phyloP scores from a whole-genome alignment of 2,888 invertebrate species.

The Chymomyza procnemis region DNA sequence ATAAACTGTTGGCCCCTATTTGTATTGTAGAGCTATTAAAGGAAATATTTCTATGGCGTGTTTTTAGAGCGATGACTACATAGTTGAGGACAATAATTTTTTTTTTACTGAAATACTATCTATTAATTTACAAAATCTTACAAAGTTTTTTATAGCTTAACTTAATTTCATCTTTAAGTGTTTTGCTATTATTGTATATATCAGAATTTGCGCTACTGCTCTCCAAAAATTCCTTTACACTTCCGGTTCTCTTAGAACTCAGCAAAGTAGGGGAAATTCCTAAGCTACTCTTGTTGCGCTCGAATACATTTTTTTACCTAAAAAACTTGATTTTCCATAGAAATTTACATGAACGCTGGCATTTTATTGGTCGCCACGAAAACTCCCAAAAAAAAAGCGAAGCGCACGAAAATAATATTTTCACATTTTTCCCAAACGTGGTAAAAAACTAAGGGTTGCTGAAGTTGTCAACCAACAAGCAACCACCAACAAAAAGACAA shows the following conservation, averaged over 20 bases:
- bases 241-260: constrained; percentile 5
- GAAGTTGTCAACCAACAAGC: constrained; percentile 10
- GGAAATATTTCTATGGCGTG: too few relatives aligned
- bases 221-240: constrained; percentile 37
- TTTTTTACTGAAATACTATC: too few relatives aligned
- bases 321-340: constrained; percentile 64
- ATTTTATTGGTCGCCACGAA: constrained; percentile 70
- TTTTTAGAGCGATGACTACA: too few relatives aligned
- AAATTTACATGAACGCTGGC: constrained; percentile 69
- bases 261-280: constrained; percentile 62
- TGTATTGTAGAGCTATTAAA: too few relatives aligned
- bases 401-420: constrained; percentile 38
- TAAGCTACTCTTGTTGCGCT: constrained; percentile 52
- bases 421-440: constrained; percentile 47
- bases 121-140: too few relatives aligned
- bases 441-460: constrained; percentile 53
- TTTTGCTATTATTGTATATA: background rate
- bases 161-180: background rate
- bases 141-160: background rate
- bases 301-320: constrained; percentile 63
- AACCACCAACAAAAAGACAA: constrained; percentile 42
- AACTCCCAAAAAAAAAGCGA: constrained; percentile 42
- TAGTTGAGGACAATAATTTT: too few relatives aligned
- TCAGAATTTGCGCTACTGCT: background rate
- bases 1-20: too few relatives aligned